These are phyloP conservation scores for Mastomys coucha DNA, from an alignment of 2,113 vertebrate genomes.

Conservation along the genomic window DNA sequence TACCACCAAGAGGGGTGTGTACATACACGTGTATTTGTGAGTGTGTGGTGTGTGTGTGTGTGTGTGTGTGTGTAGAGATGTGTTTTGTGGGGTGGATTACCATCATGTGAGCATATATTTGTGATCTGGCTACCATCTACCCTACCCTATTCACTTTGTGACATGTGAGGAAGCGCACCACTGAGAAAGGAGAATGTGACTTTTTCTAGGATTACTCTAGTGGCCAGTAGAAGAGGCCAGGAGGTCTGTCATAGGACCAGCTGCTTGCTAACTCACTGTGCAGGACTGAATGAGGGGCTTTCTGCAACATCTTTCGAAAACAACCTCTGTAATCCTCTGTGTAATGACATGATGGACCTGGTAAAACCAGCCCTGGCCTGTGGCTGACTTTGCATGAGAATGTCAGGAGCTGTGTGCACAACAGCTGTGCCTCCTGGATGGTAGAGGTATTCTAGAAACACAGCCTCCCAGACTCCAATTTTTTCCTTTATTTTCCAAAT, in stretches of 20 bases:
- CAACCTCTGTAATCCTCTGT: neutral
- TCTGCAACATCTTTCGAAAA: neutral
- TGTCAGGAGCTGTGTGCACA: rapidly evolving
- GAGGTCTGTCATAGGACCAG: rapidly evolving
- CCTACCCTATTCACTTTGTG: neutral
- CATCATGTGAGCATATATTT: neutral
- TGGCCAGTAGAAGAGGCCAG: neutral
- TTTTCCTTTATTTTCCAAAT: slow-evolving; percentile 34
- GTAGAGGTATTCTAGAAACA: neutral
- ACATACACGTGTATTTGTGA: neutral
- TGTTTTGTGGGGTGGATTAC: neutral
- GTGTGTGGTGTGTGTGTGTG: no score
- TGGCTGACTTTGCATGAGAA: neutral
- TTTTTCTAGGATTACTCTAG: neutral
- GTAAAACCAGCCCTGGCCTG: rapidly evolving
- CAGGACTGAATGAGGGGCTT: rapidly evolving
- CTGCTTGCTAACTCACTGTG: neutral
- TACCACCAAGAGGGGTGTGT: neutral
- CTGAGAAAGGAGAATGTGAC: neutral
- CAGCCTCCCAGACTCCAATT: neutral
- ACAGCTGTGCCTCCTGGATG: rapidly evolving
- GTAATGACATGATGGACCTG: rapidly evolving
- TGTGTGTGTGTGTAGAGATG: no score
- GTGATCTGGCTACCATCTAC: neutral
- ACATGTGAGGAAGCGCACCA: neutral